Evolutionary conservation across 2,113 vertebrate species (phyloP).

Genomic region (Oncorhynchus kisutch): DNA sequence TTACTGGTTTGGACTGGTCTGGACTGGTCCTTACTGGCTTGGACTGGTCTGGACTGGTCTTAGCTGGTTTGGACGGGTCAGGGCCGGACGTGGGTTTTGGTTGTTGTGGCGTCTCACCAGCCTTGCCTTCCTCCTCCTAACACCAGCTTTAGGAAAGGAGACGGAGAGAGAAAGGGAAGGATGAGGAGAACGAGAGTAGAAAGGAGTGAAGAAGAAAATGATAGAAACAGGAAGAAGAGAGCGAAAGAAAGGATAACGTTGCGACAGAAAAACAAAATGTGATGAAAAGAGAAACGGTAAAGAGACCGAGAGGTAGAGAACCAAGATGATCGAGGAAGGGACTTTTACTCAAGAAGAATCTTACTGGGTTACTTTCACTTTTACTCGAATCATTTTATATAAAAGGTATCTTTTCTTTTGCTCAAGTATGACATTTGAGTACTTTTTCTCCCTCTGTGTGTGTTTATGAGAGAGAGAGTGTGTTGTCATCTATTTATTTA

Average conservation of each 20-base stretch:
- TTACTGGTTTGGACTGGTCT: background rate
- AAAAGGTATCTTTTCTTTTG: no score
- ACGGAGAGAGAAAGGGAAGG: background rate
- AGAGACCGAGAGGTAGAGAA: background rate
- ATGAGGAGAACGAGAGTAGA: background rate
- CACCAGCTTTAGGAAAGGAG: slow-evolving; percentile 37
- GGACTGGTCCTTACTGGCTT: background rate
- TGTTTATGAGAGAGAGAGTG: background rate
- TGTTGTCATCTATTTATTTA: slow-evolving; percentile 29
- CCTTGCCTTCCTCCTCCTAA: slow-evolving; percentile 57
- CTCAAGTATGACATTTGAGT: no score
- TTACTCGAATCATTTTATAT: no score
- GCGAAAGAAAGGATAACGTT: background rate
- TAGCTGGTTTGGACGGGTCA: background rate
- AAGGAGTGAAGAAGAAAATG: background rate
- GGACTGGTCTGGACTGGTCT: background rate
- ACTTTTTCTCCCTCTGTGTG: background rate
- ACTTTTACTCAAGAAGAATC: no score
- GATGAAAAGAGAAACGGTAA: no score
- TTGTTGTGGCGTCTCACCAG: slow-evolving; percentile 55
- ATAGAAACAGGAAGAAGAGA: background rate
- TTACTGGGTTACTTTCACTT: no score
- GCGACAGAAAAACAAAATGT: no score
- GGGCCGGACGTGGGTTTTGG: slow-evolving; percentile 45
- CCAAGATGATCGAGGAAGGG: background rate